phyloP scores from a whole-genome alignment of 2,113 vertebrate genomes.

The Chunga burmeisteri region DNA sequence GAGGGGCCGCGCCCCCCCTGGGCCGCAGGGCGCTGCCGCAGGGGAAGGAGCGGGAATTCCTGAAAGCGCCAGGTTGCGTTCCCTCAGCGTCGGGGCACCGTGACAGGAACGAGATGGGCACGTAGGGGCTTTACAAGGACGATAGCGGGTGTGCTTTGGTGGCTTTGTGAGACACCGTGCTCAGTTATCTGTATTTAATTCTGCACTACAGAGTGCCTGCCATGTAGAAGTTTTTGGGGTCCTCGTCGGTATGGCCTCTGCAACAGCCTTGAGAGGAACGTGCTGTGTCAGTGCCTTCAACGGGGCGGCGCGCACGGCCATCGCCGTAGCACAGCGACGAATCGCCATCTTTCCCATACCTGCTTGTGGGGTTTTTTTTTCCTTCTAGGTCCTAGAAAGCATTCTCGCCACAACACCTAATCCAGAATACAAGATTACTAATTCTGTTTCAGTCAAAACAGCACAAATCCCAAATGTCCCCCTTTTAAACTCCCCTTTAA shows the following conservation, averaged over 20 bases:
- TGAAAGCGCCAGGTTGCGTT: no score
- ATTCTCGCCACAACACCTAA: rapidly evolving
- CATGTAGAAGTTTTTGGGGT: rapidly evolving
- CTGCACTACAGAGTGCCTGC: rapidly evolving
- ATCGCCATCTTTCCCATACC: rapidly evolving
- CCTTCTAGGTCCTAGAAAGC: no score
- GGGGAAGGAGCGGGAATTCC: no score
- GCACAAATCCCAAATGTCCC: not conserved
- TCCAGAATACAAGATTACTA: rapidly evolving
- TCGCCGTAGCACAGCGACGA: rapidly evolving
- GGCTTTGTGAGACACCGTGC: rapidly evolving
- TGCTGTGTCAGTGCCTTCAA: rapidly evolving
- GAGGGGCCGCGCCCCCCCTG: no score
- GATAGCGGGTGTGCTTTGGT: rapidly evolving
- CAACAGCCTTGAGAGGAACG: no score
- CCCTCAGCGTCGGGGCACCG: no score
- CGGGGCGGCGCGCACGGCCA: rapidly evolving
- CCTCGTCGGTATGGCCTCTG: no score
- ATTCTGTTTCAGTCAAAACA: not conserved
- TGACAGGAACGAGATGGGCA: not conserved
- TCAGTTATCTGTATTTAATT: rapidly evolving
- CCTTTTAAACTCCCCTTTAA: no score
- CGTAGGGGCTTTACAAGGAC: rapidly evolving
- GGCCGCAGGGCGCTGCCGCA: no score
- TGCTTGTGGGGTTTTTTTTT: no score